Evolutionary conservation across 2,113 vertebrate species (phyloP), one percentile per base, ranked within the genome.

Genomic region (Oreochromis tanganicae): DNA sequence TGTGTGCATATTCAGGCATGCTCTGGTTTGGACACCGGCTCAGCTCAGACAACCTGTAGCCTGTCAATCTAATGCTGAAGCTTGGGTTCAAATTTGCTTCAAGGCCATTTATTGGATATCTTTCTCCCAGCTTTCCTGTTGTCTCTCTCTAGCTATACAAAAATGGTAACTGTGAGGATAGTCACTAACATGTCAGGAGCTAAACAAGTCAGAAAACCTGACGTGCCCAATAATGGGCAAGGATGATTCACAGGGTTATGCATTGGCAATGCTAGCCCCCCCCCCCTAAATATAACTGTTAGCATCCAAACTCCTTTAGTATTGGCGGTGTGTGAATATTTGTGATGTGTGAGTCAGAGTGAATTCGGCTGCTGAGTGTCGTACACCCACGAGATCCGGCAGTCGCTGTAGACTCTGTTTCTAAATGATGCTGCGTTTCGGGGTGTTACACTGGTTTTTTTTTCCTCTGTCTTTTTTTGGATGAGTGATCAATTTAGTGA

Each of bases 291-390:
- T 91, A 89, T 87, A 92, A 59, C 88, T 59, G 81, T 86, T 81
- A 66, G 75, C 61, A 83, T 84, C 68, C 78, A 89, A 85, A 89
- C 80, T 88, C 61, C 57, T 83, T 86, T 61, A 32, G 66, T 81
- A 80, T 43, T 90, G 82, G 83, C 50, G 63, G 21, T 38, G 85
- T 89, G 75, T 68, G 85, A 91, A 83, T 73, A 78, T 91, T 90
- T 87, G 89, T 78, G 66, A 88, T 88, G 91, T 71, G 86, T 91
- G 91, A 92, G 88, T 93, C 92, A 92, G 87, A 85, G 85, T 52
- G 90, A 92, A 78, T 92, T 93, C 89, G 90, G 87, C 84, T 88
- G 86, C 46, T 59, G 83, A 92, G 88, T 91, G 88, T 94, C 59
- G 34, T 21, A 80, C 91, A 29, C 93, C 89, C 87, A 90, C 93